Evolutionary conservation across 1,140 invertebrate species (phyloP).

Genomic region (Octopus sinensis): DNA sequence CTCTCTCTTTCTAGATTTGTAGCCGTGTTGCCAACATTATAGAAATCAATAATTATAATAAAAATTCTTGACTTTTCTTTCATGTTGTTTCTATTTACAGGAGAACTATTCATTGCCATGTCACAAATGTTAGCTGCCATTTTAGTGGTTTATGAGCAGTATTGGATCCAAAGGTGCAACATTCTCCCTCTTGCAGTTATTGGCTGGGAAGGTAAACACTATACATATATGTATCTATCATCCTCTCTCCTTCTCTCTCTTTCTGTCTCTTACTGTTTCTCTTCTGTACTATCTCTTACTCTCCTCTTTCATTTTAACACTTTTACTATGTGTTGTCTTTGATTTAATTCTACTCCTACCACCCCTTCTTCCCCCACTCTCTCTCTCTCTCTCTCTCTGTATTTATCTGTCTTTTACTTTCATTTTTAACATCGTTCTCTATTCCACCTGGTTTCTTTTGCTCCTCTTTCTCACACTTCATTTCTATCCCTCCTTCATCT

Average conservation of each 20-base stretch:
- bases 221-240: not conserved
- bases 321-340: not conserved
- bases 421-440: not conserved
- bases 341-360: too few relatives aligned
- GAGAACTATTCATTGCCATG: not conserved
- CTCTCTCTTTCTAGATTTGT: too few relatives aligned
- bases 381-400: constrained; percentile 15
- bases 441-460: too few relatives aligned
- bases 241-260: constrained; percentile 8
- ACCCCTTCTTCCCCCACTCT: not conserved
- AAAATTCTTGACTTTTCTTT: too few relatives aligned
- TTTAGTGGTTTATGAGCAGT: not conserved
- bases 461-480: too few relatives aligned
- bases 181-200: not conserved
- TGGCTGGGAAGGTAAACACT: constrained; percentile 1
- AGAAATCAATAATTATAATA: too few relatives aligned
- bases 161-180: constrained; percentile 1
- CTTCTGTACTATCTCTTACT: not conserved
- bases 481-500: too few relatives aligned
- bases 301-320: constrained; percentile 5
- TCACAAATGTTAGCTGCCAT: not conserved
- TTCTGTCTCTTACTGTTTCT: constrained; percentile 7
- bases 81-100: not conserved
- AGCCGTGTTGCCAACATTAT: too few relatives aligned
- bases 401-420: not conserved